Conservation (phyloP, 2,888 invertebrate genomes). For the Xestoiulus laeticollis region DNA sequence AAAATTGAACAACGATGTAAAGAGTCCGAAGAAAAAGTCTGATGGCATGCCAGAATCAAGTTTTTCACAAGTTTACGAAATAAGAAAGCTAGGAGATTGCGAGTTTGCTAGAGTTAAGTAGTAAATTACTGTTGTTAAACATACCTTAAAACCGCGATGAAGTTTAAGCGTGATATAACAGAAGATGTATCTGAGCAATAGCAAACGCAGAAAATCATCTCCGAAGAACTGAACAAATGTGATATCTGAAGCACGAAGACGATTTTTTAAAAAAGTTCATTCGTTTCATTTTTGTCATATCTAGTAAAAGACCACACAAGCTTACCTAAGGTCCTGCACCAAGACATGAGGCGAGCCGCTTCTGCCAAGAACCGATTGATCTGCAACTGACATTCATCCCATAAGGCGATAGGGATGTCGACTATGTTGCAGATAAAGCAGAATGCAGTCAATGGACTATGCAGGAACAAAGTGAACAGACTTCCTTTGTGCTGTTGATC, state of each 20-base stretch:
- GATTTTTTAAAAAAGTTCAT: not conserved
- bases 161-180: slow-evolving; percentile 89
- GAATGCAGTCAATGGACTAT: slow-evolving; percentile 90
- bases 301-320: slow-evolving; percentile 56
- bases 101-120: not conserved
- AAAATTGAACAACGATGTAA: too few relatives aligned
- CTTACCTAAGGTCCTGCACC: slow-evolving; percentile 81
- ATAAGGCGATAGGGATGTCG: slow-evolving; percentile 83
- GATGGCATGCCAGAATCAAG: too few relatives aligned
- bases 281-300: not conserved
- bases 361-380: slow-evolving; percentile 90
- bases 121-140: not conserved
- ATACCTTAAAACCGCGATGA: slow-evolving; percentile 78
- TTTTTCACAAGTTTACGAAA: too few relatives aligned
- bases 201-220: slow-evolving; percentile 90
- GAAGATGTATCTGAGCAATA: slow-evolving; percentile 90
- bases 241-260: slow-evolving; percentile 62
- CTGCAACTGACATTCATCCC: slow-evolving; percentile 89
- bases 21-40: too few relatives aligned
- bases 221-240: slow-evolving; percentile 83
- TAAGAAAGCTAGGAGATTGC: too few relatives aligned
- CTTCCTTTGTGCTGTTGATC: slow-evolving; percentile 76
- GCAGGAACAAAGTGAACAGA: slow-evolving; percentile 93
- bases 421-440: slow-evolving; percentile 90
- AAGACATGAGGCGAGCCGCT: slow-evolving; percentile 82